phyloP scores from a whole-genome alignment of 2,113 vertebrate genomes.

The Australoheros scitulus region DNA sequence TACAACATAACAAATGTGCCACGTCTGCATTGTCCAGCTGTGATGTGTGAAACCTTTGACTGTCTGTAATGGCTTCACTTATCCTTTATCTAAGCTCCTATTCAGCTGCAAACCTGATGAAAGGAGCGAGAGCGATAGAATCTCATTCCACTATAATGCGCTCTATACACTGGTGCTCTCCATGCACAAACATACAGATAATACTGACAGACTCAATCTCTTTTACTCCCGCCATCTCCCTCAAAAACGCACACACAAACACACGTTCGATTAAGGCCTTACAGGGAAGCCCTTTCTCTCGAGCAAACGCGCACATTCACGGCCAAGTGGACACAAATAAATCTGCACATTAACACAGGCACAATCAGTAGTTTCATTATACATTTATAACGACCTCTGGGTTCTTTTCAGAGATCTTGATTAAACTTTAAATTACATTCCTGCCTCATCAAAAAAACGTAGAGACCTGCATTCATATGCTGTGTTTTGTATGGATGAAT shows the following conservation, averaged over 20 bases:
- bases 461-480: neutral
- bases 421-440: constrained; percentile 61
- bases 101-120: constrained; percentile 53
- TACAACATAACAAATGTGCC: constrained; percentile 5
- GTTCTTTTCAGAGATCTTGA: constrained; percentile 50
- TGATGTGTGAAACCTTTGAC: constrained; percentile 21
- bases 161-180: constrained; percentile 19
- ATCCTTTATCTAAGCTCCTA: constrained; percentile 44
- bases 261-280: constrained; percentile 22
- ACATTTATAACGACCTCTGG: constrained; percentile 45
- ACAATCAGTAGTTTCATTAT: constrained; percentile 37
- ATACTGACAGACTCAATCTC: neutral
- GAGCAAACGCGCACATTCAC: neutral
- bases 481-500: neutral
- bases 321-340: constrained; percentile 37
- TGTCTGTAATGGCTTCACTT: constrained; percentile 46
- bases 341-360: constrained; percentile 32
- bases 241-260: neutral
- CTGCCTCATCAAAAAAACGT: neutral
- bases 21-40: constrained; percentile 8
- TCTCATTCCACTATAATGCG: constrained; percentile 53
- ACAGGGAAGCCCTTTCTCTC: neutral
- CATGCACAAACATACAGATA: constrained; percentile 19
- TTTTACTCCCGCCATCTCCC: neutral
- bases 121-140: constrained; percentile 48